A percentile compares a stretch with the other conserved stretches of the same genome.
phyloP scores from a whole-genome alignment of 2,888 invertebrate genomes.

The Drosophila fungiperda region DNA sequence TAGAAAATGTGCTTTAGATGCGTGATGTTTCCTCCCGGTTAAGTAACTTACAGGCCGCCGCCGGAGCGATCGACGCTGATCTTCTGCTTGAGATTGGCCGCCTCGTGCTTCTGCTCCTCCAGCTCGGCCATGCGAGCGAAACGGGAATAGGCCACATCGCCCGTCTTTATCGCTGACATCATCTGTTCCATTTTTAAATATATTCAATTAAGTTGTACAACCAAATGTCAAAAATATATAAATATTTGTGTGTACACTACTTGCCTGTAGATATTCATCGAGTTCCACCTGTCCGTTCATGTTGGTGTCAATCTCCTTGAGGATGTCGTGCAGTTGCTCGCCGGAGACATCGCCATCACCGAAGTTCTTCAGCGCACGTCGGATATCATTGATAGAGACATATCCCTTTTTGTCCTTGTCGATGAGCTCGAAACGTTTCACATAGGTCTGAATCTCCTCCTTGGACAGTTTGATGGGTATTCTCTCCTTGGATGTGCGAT shows the following conservation, averaged over 20 bases:
- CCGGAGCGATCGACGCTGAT: constrained; percentile 97
- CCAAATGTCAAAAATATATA: neutral
- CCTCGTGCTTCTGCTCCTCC: constrained; percentile 93
- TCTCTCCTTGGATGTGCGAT: constrained; percentile 93
- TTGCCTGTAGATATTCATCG: constrained; percentile 99
- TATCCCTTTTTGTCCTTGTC: constrained; percentile 99
- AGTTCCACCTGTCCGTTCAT: constrained; percentile 99
- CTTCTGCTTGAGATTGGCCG: constrained; percentile 90
- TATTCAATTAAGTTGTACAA: neutral
- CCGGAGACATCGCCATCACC: constrained; percentile 94
- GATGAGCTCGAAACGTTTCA: constrained; percentile 97
- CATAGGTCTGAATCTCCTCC: constrained; percentile 97
- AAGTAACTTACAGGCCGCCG: constrained; percentile 92
- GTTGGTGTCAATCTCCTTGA: constrained; percentile 99
- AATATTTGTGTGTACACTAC: neutral
- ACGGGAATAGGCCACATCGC: constrained; percentile 96
- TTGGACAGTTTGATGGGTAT: constrained; percentile 96
- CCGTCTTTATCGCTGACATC: constrained; percentile 99
- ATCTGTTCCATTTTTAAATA: constrained; percentile 87
- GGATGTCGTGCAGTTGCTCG: constrained; percentile 98
- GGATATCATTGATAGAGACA: constrained; percentile 98
- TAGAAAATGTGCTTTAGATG: constrained; percentile 43
- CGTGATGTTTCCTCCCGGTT: constrained; percentile 13
- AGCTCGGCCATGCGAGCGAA: constrained; percentile 97
- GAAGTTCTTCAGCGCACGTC: constrained; percentile 95